These are phyloP conservation scores for Haliaeetus leucogaster DNA, from an alignment of 2,113 vertebrate species.

Conservation along the genomic window DNA sequence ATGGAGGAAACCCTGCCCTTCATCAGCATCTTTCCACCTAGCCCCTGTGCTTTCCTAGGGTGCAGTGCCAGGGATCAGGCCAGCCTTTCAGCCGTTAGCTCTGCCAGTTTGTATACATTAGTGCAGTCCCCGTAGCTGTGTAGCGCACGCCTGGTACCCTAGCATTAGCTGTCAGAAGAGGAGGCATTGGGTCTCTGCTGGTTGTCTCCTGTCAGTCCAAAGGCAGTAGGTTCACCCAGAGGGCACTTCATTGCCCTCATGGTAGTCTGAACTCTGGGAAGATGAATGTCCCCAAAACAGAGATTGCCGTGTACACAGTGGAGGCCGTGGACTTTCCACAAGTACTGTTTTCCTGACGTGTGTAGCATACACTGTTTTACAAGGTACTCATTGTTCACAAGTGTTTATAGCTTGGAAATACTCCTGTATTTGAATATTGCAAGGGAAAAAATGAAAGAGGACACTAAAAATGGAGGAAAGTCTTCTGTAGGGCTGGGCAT, in stretches of 20 bases:
- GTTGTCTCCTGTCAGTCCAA: neutral
- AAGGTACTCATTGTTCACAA: neutral
- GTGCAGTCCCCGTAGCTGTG: fast-evolving
- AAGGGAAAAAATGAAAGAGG: neutral
- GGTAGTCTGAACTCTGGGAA: neutral
- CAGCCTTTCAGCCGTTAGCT: neutral
- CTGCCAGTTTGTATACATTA: neutral
- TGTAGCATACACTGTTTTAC: neutral
- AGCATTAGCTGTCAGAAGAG: neutral
- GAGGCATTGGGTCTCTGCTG: neutral
- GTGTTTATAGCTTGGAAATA: neutral
- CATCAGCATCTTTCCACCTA: neutral
- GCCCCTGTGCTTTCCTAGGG: neutral
- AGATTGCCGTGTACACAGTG: neutral
- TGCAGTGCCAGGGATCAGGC: neutral
- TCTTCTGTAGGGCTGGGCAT: neutral
- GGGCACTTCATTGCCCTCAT: neutral
- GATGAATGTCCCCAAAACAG: neutral
- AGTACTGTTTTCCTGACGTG: neutral
- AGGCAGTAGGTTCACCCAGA: neutral
- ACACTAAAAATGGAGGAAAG: neutral
- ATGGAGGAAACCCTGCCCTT: neutral
- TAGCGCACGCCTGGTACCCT: neutral
- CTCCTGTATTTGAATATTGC: neutral
- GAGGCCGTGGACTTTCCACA: neutral